Percentiles rank a stretch among this genome's conserved stretches.
phyloP scores from a whole-genome alignment of 2,888 invertebrate genomes.

The Rhamnusium bicolor region DNA sequence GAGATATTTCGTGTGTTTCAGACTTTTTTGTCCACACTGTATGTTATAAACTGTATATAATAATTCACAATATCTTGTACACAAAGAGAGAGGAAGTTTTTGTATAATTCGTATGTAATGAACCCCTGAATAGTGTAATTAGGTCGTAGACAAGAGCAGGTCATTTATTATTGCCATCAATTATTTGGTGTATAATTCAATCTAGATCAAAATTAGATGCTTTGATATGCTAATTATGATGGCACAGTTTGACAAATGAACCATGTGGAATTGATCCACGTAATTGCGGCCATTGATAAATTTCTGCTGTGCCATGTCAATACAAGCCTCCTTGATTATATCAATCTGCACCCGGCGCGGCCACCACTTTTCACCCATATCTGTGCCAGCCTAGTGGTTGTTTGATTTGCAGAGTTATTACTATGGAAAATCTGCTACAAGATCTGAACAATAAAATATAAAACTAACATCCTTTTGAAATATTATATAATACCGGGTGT shows the following conservation, averaged over 20 bases:
- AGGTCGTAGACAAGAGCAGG: constrained; percentile 38
- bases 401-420: not conserved
- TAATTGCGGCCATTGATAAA: constrained; percentile 46
- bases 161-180: constrained; percentile 55
- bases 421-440: not conserved
- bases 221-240: constrained; percentile 64
- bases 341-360: not conserved
- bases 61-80: not conserved
- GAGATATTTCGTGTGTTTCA: no score
- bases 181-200: constrained; percentile 62
- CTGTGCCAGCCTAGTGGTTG: not conserved
- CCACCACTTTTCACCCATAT: not conserved
- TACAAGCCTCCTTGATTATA: constrained; percentile 22
- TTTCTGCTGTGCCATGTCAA: constrained; percentile 23
- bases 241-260: constrained; percentile 57
- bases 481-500: no score
- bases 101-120: constrained; percentile 7
- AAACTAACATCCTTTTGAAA: not conserved
- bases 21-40: no score
- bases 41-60: no score
- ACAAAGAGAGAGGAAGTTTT: not conserved
- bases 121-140: constrained; percentile 30
- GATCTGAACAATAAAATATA: not conserved
- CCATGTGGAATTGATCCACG: constrained; percentile 45
- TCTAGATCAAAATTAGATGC: constrained; percentile 59